A percentile compares a stretch with the other conserved stretches of the same genome.
phyloP scores from a whole-genome alignment of 2,113 vertebrate species.

The Danionella cerebrum region DNA sequence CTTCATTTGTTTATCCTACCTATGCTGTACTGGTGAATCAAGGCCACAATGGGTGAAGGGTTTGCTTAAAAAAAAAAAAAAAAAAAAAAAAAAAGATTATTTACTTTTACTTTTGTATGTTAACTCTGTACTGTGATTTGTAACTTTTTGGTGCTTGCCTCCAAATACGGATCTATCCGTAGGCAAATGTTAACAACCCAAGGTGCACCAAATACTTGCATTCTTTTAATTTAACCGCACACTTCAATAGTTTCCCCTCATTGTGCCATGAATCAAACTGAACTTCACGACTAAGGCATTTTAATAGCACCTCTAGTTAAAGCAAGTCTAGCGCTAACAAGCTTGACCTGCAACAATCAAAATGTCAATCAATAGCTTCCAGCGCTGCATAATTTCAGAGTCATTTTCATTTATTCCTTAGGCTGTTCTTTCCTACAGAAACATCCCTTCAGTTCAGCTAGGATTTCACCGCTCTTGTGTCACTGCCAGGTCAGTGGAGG shows the following conservation, averaged over 20 bases:
- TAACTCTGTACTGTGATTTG: too few relatives aligned
- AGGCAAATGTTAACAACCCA: too few relatives aligned
- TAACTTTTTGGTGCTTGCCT: too few relatives aligned
- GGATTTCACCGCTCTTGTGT: not conserved
- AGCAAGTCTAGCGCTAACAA: conserved; percentile 3
- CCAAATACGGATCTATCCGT: too few relatives aligned
- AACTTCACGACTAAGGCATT: not conserved
- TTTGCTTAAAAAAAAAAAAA: too few relatives aligned
- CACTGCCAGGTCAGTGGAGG: not conserved
- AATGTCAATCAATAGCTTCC: conserved; percentile 4
- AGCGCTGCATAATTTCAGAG: not conserved
- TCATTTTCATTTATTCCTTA: not conserved
- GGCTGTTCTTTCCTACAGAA: not conserved
- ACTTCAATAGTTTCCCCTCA: not conserved
- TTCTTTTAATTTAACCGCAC: not conserved
- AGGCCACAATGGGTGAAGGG: too few relatives aligned
- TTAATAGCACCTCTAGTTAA: not conserved
- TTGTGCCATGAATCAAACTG: not conserved
- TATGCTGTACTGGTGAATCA: too few relatives aligned
- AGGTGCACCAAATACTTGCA: too few relatives aligned
- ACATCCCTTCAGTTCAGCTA: not conserved
- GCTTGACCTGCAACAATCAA: not conserved
- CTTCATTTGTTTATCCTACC: not conserved
- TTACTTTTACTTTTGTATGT: too few relatives aligned
- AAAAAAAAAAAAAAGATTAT: too few relatives aligned